Evolutionary conservation across 2,113 vertebrate genomes (phyloP).

Genomic region (Galbula dea): DNA sequence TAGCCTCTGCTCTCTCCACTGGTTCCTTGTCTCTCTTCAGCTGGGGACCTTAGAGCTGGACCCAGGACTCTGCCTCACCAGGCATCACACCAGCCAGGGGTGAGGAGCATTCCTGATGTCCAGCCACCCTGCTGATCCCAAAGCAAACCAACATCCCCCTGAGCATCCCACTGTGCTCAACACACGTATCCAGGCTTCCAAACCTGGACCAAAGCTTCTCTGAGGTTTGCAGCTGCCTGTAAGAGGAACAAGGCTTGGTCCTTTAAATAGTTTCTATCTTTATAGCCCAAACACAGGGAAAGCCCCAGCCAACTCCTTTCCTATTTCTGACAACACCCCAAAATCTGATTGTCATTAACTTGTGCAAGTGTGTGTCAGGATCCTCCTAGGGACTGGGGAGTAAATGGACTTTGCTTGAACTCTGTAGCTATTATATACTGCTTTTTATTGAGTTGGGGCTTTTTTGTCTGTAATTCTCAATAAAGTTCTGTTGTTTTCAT

Average conservation of each 20-base stretch:
- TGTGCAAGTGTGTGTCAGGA: slow-evolving; percentile 57
- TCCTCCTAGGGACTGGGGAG: slow-evolving; percentile 53
- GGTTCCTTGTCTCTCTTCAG: too few relatives aligned
- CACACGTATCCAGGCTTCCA: background rate
- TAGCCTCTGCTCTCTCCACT: too few relatives aligned
- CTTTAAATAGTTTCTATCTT: slow-evolving; percentile 57
- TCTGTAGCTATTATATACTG: slow-evolving; percentile 59
- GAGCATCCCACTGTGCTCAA: accelerated
- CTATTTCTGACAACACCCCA: slow-evolving; percentile 58
- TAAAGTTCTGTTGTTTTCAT: slow-evolving; percentile 53
- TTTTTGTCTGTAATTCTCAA: slow-evolving; percentile 39
- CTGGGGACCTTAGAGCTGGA: background rate
- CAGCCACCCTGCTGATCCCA: accelerated
- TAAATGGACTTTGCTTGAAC: slow-evolving; percentile 66
- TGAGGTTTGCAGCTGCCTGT: background rate
- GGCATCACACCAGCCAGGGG: accelerated
- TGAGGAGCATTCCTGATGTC: accelerated
- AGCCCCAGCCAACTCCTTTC: slow-evolving; percentile 29
- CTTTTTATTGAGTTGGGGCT: slow-evolving; percentile 60
- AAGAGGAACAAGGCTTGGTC: background rate
- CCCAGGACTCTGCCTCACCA: background rate
- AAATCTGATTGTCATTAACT: slow-evolving; percentile 66
- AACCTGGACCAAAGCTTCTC: background rate
- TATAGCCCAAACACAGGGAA: slow-evolving; percentile 24
- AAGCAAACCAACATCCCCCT: accelerated